Evolutionary conservation across 2,797 vertebrate genomes (phyloP).

Genomic region (Brachyrhaphis roseni): DNA sequence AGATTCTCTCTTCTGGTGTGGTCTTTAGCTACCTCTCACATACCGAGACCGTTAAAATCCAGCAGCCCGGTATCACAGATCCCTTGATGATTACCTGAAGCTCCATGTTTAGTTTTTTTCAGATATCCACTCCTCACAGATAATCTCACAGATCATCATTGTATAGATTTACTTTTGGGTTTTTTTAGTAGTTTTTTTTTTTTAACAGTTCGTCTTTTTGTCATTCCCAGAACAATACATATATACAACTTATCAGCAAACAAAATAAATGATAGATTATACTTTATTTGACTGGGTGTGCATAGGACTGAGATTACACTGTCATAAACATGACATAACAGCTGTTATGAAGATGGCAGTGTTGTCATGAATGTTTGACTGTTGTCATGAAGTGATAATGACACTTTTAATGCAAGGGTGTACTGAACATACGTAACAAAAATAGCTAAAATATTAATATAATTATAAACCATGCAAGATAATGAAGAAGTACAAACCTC

Average conservation of each 20-base stretch:
- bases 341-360: no score
- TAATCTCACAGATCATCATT: not conserved
- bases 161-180: not conserved
- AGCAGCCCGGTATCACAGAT: not conserved
- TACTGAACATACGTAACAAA: not conserved
- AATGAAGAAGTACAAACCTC: not conserved
- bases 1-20: slow-evolving; percentile 22
- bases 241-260: not conserved
- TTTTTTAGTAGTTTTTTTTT: not conserved
- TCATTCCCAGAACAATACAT: not conserved
- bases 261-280: not conserved
- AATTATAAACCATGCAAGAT: not conserved
- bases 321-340: no score
- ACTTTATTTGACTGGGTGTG: no score
- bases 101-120: not conserved
- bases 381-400: no score
- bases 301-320: no score
- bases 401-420: no score
- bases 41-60: not conserved
- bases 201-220: not conserved
- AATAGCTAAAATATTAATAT: not conserved
- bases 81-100: not conserved
- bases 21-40: slow-evolving; percentile 18
- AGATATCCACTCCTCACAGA: not conserved
- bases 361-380: no score